Percentiles rank a stretch among this genome's conserved stretches.
phyloP scores from a whole-genome alignment of 2,888 invertebrate genomes.

The Aspidiotus destructor region DNA sequence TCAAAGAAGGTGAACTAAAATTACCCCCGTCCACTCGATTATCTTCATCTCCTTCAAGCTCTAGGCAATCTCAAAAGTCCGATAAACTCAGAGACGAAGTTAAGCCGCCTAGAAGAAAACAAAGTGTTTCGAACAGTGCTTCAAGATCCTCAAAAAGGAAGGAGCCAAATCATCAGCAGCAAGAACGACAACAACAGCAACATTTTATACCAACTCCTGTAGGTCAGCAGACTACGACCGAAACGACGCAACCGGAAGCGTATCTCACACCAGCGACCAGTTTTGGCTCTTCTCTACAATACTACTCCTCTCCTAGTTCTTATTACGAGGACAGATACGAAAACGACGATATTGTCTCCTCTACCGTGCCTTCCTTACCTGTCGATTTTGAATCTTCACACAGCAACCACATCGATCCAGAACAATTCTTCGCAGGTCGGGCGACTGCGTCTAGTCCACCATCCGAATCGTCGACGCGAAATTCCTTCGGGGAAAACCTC shows the following conservation, averaged over 20 bases:
- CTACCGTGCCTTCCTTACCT: background rate
- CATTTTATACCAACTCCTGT: conserved; percentile 23
- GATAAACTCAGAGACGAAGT: conserved; percentile 2
- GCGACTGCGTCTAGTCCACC: background rate
- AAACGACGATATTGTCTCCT: background rate
- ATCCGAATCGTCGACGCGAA: background rate
- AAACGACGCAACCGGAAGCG: background rate
- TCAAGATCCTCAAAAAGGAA: background rate
- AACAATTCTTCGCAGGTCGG: background rate
- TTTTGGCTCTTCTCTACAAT: background rate
- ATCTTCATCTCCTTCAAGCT: background rate
- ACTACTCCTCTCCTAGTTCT: conserved; percentile 11
- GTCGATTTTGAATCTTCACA: background rate
- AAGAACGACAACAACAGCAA: background rate
- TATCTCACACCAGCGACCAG: conserved; percentile 8
- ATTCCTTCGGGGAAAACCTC: conserved; percentile 5
- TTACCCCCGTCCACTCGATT: conserved; percentile 50
- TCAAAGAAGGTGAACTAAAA: conserved; percentile 71
- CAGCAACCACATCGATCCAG: background rate
- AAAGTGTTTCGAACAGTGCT: background rate
- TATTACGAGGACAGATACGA: background rate
- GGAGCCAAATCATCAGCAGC: background rate
- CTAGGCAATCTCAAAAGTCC: conserved; percentile 20
- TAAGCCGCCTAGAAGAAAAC: conserved; percentile 3
- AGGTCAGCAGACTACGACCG: background rate